Evolutionary conservation across 2,113 vertebrate genomes (phyloP).

Genomic region (Grantiella picta): DNA sequence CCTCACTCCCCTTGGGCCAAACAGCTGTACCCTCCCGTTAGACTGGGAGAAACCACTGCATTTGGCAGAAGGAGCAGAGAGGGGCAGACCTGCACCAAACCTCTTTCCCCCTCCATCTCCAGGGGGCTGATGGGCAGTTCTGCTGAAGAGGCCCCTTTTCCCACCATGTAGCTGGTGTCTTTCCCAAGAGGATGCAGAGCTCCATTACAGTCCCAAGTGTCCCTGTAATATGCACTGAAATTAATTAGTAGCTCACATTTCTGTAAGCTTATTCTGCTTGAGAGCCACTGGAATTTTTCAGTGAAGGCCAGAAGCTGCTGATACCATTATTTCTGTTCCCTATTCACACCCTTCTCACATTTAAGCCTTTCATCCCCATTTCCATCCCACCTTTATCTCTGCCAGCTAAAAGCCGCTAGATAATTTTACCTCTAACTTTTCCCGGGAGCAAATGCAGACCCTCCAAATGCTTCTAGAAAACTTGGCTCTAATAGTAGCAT

Average conservation of each 20-base stretch:
- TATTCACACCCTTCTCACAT: constrained; percentile 21
- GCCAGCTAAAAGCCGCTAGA: constrained; percentile 19
- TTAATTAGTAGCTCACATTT: background rate
- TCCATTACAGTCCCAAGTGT: background rate
- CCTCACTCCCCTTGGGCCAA: background rate
- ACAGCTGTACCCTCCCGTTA: background rate
- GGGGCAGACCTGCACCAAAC: background rate
- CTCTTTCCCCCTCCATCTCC: background rate
- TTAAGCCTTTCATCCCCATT: constrained; percentile 24
- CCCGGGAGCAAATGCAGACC: background rate
- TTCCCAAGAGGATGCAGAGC: background rate
- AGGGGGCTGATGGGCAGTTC: background rate
- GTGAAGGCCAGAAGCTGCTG: background rate
- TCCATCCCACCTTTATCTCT: constrained; percentile 24
- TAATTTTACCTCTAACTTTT: constrained; percentile 41
- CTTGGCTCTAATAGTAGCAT: constrained; percentile 20
- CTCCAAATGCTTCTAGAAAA: constrained; percentile 40
- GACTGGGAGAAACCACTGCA: background rate
- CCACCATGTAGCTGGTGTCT: background rate
- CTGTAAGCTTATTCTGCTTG: background rate
- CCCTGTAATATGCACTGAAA: background rate
- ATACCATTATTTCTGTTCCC: background rate
- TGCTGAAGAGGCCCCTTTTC: background rate
- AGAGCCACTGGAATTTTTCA: background rate
- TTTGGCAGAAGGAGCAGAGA: background rate